These are phyloP conservation scores for Oplegnathus fasciatus DNA, from an alignment of 2,113 vertebrate genomes.

Conservation along the genomic window DNA sequence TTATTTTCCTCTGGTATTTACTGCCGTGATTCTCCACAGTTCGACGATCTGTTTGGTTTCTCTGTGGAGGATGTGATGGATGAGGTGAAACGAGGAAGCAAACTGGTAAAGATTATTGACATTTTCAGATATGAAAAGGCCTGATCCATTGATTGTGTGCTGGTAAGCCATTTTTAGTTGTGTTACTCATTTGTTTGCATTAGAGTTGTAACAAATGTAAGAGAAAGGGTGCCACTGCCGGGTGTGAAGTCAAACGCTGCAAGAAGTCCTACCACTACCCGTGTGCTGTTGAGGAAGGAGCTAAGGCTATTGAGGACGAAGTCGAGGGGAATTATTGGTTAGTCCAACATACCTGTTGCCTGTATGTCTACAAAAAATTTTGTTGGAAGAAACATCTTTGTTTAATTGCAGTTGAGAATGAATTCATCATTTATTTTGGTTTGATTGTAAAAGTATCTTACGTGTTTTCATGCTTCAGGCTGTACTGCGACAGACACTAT, in stretches of 20 bases:
- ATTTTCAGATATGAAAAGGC: not conserved
- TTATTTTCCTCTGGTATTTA: slow-evolving; percentile 79
- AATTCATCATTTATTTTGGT: not conserved
- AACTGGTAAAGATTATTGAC: slow-evolving; percentile 64
- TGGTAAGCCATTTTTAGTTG: not conserved
- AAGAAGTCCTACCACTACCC: slow-evolving; percentile 83
- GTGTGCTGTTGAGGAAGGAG: slow-evolving; percentile 69
- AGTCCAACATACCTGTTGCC: slow-evolving; percentile 21
- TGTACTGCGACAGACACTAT: slow-evolving; percentile 57
- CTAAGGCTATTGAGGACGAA: slow-evolving; percentile 17
- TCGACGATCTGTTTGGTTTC: slow-evolving; percentile 82
- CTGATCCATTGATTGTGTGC: not conserved
- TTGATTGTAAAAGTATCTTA: not conserved
- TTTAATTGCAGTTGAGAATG: not conserved
- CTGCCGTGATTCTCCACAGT: slow-evolving; percentile 60
- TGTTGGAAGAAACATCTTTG: not conserved
- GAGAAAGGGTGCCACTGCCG: slow-evolving; percentile 77
- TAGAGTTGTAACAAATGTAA: slow-evolving; percentile 69
- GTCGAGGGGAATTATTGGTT: slow-evolving; percentile 56
- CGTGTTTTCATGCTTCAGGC: slow-evolving; percentile 48
- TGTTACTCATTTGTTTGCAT: not conserved
- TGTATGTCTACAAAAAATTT: not conserved
- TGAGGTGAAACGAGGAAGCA: slow-evolving; percentile 76
- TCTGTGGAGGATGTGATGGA: slow-evolving; percentile 63
- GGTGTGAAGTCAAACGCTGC: slow-evolving; percentile 79